Evolutionary conservation across 1,140 invertebrate species (phyloP).

Genomic region (Drosophila quadrilineata): DNA sequence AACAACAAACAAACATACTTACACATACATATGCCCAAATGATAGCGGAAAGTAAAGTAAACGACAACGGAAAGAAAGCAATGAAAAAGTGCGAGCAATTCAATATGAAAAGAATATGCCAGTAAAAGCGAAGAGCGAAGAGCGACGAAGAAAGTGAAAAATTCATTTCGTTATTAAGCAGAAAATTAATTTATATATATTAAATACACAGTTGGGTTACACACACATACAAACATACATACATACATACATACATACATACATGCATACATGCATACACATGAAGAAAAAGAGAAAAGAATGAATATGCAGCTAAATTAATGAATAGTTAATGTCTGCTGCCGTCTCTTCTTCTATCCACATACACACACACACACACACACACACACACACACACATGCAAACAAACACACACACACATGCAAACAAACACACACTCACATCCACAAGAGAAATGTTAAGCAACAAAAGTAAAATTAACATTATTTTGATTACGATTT

Average conservation of each 20-base stretch:
- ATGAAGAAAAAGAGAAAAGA: conserved; percentile 27
- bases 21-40: not conserved
- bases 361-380: not conserved
- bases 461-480: conserved; percentile 8
- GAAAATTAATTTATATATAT: conserved; percentile 4
- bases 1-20: not conserved
- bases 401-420: conserved; percentile 8
- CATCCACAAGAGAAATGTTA: conserved; percentile 2
- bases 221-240: conserved; percentile 17
- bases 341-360: not conserved
- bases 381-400: conserved; percentile 27
- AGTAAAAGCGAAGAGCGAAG: conserved; percentile 2
- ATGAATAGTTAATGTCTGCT: conserved; percentile 24
- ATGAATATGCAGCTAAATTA: conserved; percentile 18
- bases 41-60: no score
- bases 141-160: conserved; percentile 15
- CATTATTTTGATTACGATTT: conserved; percentile 41
- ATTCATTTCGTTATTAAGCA: no score
- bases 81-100: no score
- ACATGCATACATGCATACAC: conserved; percentile 35
- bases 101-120: no score
- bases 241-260: conserved; percentile 10
- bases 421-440: conserved; percentile 25
- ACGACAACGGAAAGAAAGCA: no score
- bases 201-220: conserved; percentile 20